Base-by-base conservation (phyloP, 2,113 vertebrate genomes). In the Eulemur rufifrons region DNA sequence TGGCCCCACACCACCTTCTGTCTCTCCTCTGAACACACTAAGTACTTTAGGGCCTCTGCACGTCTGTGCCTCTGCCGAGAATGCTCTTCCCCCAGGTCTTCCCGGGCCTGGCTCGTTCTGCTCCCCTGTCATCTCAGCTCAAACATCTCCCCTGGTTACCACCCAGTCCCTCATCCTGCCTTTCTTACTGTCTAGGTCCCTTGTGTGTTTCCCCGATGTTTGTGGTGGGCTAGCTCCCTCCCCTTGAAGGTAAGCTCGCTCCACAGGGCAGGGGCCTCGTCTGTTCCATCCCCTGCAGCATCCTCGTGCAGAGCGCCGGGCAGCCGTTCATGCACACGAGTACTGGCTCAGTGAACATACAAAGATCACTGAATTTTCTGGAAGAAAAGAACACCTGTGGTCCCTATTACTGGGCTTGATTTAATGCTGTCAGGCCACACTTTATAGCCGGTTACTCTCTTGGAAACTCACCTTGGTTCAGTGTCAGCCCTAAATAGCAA, bases 221-320 rank as follows among this genome's bases (percentile, higher is more conserved):
- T 78, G 18, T 23, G 73, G 52, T 34, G 47, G 47, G 39, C 37
- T 83, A 4, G 10, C 20, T 71, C 34, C 45, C 32, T 23, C 7
- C 29, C 29, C 7, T 52, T 0, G 12, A 78, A 84, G 1, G 15
- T 45, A 39, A 39, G 32, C 29, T 42, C 42, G 29, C 17, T 45
- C 25, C 63, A 2, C 0, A 37, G 61, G 8, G 39, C 14, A 66
- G 78, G 11, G 6, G 7, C 10, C 50, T 34, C 1, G 1, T 7
- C 8, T 13, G 21, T 37, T 52, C 42, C 59, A 32, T 6, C 56
- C 32, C 68, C 34, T 11, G 2, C 8, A 11, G 52, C 25, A 11
- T 63, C 12, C 78, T 25, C 17, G 14, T 25, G 18, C 18, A 9
- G 27, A 34, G 37, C 13, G 56, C 59, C 5, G 1, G 21, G 61